Percentiles rank a stretch among this genome's conserved stretches.
Conservation (phyloP, 2,888 invertebrate genomes). For the Heliconius hortense region DNA sequence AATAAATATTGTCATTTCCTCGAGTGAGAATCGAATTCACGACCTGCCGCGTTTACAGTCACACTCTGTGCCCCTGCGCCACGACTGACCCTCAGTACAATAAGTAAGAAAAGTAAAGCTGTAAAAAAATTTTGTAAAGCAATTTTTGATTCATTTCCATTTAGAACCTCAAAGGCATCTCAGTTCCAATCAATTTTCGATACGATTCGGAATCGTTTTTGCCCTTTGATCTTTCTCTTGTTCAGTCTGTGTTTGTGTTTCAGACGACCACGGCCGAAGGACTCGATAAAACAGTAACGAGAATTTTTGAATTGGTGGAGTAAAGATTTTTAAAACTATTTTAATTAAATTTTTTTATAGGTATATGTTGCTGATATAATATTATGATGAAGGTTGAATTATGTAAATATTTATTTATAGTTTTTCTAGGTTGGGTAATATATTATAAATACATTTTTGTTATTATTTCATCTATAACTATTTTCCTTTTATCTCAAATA, state of each 20-base stretch:
- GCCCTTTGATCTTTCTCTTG: constrained; percentile 33
- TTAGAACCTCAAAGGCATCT: constrained; percentile 33
- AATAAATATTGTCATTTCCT: rapidly evolving
- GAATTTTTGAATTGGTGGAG: constrained; percentile 54
- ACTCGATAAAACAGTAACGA: constrained; percentile 55
- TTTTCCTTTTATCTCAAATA: not conserved
- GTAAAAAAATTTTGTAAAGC: not conserved
- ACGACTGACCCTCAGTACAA: too few relatives aligned
- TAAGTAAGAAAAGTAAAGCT: not conserved
- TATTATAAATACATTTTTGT: not conserved
- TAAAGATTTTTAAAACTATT: constrained; percentile 39
- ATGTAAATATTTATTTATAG: not conserved
- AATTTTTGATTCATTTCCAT: constrained; percentile 34
- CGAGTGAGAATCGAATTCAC: not conserved
- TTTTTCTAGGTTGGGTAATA: not conserved
- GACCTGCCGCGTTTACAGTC: too few relatives aligned
- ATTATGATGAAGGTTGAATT: not conserved
- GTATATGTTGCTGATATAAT: not conserved
- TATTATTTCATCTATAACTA: not conserved
- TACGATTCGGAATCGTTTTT: constrained; percentile 35
- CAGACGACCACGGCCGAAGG: constrained; percentile 69
- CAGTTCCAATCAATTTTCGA: constrained; percentile 40
- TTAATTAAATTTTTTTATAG: not conserved
- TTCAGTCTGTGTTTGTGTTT: constrained; percentile 45
- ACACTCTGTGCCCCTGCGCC: not conserved